These are phyloP conservation scores for Drosophila lacertosa DNA, from an alignment of 1,140 invertebrate species.

Conservation along the genomic window DNA sequence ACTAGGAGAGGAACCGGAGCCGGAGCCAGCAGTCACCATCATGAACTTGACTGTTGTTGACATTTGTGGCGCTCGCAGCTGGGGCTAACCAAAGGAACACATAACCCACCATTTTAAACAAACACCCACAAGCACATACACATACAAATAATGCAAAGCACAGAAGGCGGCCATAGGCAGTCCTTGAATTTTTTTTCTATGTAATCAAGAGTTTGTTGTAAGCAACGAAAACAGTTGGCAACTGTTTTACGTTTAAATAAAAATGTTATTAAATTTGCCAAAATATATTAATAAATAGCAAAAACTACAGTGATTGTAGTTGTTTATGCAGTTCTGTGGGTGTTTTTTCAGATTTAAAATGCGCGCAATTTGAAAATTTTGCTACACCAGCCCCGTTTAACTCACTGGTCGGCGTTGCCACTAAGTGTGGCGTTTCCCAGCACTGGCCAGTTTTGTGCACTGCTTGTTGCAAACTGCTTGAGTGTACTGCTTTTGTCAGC, in stretches of 20 bases:
- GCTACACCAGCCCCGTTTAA: slow-evolving; percentile 8
- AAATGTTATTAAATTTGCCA: slow-evolving; percentile 63
- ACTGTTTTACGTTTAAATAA: slow-evolving; percentile 53
- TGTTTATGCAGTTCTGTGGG: too few species aligned
- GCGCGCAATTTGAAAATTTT: background rate
- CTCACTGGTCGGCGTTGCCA: slow-evolving; percentile 18
- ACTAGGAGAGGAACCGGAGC: background rate
- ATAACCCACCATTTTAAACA: slow-evolving; percentile 48
- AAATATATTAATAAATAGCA: slow-evolving; percentile 32
- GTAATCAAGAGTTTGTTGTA: slow-evolving; percentile 44
- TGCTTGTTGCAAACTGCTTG: background rate
- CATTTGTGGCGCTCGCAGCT: slow-evolving; percentile 64
- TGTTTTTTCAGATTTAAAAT: too few species aligned
- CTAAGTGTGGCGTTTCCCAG: background rate
- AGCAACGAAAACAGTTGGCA: slow-evolving; percentile 28
- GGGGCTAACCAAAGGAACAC: slow-evolving; percentile 50
- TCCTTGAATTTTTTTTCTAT: slow-evolving; percentile 36
- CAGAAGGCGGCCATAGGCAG: slow-evolving; percentile 51
- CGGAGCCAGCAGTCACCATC: slow-evolving; percentile 45
- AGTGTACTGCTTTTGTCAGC: slow-evolving; percentile 26
- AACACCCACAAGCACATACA: slow-evolving; percentile 26
- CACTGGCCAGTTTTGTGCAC: background rate
- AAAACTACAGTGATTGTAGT: background rate
- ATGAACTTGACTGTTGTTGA: slow-evolving; percentile 64
- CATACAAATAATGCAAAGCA: slow-evolving; percentile 16